phyloP scores from a whole-genome alignment of 2,888 invertebrate species.

The Lacanobia wlatinum region DNA sequence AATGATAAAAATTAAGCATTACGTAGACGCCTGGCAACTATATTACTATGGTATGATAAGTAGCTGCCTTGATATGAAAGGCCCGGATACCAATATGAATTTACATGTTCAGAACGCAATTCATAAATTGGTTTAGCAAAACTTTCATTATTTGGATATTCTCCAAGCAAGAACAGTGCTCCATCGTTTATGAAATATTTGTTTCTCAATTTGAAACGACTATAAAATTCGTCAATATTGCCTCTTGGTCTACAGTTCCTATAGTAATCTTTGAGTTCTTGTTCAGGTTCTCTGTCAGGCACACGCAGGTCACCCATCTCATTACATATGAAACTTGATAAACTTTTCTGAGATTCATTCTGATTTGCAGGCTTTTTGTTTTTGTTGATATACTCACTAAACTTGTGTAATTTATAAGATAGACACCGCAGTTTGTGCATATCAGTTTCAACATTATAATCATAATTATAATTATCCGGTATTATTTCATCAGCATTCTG shows the following conservation, averaged over 20 bases:
- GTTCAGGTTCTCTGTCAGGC: not conserved
- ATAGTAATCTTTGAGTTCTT: not conserved
- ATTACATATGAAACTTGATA: no score
- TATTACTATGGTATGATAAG: not conserved
- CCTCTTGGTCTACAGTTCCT: not conserved
- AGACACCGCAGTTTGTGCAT: not conserved
- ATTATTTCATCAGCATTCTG: not conserved
- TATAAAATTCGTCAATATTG: not conserved
- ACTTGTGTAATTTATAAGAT: no score
- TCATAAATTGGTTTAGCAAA: conserved; percentile 6
- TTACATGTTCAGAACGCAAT: not conserved
- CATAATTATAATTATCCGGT: not conserved
- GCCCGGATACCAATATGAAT: not conserved
- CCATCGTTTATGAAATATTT: not conserved
- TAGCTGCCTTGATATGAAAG: no score
- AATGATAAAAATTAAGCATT: not conserved
- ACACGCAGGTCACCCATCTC: not conserved
- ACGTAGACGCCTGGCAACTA: not conserved
- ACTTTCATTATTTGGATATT: conserved; percentile 8
- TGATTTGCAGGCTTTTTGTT: no score
- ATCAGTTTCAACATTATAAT: not conserved
- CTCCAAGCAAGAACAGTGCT: not conserved
- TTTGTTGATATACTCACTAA: no score
- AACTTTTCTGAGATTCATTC: no score
- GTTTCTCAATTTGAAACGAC: not conserved